Conservation (phyloP, 2,113 vertebrate genomes). For the Platanista minor region DNA sequence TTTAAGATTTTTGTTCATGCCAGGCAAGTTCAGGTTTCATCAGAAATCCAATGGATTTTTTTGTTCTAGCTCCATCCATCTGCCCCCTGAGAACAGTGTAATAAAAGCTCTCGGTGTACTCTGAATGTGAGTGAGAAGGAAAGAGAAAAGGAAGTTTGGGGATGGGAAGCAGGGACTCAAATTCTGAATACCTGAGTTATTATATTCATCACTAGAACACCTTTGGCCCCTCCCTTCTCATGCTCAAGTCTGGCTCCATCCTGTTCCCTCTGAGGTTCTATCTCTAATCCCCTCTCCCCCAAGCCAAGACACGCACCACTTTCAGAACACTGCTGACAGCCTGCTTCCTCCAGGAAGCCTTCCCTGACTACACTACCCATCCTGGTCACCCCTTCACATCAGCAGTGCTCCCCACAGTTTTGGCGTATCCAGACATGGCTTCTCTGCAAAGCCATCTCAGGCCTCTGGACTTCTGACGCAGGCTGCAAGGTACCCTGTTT, state of each 20-base stretch:
- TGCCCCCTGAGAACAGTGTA: neutral
- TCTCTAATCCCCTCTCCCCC: fast-evolving
- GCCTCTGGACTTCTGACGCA: neutral
- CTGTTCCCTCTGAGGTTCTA: neutral
- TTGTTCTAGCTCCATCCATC: neutral
- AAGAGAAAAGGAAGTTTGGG: neutral
- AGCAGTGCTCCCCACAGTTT: neutral
- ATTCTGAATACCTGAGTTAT: neutral
- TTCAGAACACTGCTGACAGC: neutral
- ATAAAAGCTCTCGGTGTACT: neutral
- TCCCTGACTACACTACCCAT: neutral
- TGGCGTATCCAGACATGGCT: too few species aligned
- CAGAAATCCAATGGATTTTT: slow-evolving; percentile 4
- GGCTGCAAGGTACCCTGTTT: neutral
- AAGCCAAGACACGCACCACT: neutral
- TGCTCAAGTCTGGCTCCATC: neutral
- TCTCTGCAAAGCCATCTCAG: neutral
- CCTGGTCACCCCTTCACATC: neutral
- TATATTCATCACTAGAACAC: neutral
- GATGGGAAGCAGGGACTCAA: neutral
- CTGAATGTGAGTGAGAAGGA: neutral
- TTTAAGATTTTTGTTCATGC: slow-evolving; percentile 43
- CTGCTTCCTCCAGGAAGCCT: neutral
- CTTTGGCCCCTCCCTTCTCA: neutral
- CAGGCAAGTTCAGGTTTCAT: neutral